Percentiles rank a stretch among this genome's conserved stretches.
Conservation (phyloP, 2,888 invertebrate genomes). For the Andrena flavipes region DNA sequence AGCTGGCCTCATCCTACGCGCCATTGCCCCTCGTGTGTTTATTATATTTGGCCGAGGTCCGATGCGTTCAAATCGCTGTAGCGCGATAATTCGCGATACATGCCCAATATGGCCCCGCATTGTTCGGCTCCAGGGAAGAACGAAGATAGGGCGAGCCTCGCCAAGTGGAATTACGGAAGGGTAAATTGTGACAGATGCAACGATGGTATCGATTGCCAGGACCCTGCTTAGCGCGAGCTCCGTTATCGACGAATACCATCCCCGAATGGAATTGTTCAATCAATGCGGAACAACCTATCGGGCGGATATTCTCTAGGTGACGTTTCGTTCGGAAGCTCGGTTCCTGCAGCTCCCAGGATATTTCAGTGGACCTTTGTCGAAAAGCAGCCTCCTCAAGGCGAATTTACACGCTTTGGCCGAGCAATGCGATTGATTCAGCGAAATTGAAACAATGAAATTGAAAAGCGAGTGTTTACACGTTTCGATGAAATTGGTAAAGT, state of each 20-base stretch:
- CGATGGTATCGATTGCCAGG: conserved; percentile 71
- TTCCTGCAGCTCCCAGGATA: no score
- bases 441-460: no score
- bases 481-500: no score
- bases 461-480: no score
- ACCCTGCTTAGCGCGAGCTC: conserved; percentile 53
- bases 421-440: no score
- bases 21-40: conserved; percentile 66
- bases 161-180: conserved; percentile 71
- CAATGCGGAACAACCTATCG: conserved; percentile 6
- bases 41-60: conserved; percentile 68
- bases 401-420: no score
- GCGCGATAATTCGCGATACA: conserved; percentile 75
- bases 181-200: conserved; percentile 79
- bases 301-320: no score
- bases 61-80: conserved; percentile 69
- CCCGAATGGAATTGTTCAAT: conserved; percentile 36
- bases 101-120: conserved; percentile 71
- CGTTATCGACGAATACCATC: conserved; percentile 41
- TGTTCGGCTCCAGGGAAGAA: conserved; percentile 53
- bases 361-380: no score
- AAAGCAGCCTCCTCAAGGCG: no score
- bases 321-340: no score
- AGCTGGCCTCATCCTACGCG: conserved; percentile 18
- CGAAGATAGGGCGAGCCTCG: conserved; percentile 31